Evolutionary conservation across 1,140 invertebrate genomes (phyloP), one percentile per base, ranked within the genome.

Genomic region (Chrysopa pallens): DNA sequence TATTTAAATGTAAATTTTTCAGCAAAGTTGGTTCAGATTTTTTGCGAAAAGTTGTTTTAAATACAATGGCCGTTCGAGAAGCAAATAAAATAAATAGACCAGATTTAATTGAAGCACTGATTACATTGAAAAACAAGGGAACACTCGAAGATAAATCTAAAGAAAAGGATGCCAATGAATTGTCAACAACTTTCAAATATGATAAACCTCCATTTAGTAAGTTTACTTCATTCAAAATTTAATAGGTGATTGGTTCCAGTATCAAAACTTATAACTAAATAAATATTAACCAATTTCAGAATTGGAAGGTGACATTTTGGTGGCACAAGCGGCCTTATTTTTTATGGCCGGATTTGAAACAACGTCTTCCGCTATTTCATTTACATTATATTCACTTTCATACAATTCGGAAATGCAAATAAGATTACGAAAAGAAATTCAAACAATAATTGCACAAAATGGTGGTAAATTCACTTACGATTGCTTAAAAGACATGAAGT

Each of bases 171-270:
- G n/a, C n/a, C n/a, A n/a, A n/a, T n/a, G n/a, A n/a, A n/a, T n/a
- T n/a, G n/a, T n/a, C n/a, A n/a, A n/a, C n/a, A n/a, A n/a, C n/a
- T n/a, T n/a, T n/a, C n/a, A n/a, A n/a, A n/a, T n/a, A n/a, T n/a
- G n/a, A n/a, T n/a, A n/a, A n/a, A n/a, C n/a, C n/a, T n/a, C n/a
- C n/a, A n/a, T n/a, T n/a, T n/a, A n/a, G n/a, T n/a, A n/a, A n/a
- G n/a, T n/a, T n/a, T n/a, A n/a, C n/a, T n/a, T n/a, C 6, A 50
- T 74, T 7, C 78, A 56, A 43, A 27, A 69, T 8, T 68, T 61
- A 39, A 47, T 80, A 2, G 55, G 64, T 29, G 36, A 59, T n/a
- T 73, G 78, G 54, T 59, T 79, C 4, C 37, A 52, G 11, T n/a
- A n/a, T n/a, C n/a, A n/a, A n/a, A n/a, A n/a, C n/a, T n/a, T n/a